Base-by-base conservation (phyloP, 2,888 invertebrate species). In the Colletes collaris region DNA sequence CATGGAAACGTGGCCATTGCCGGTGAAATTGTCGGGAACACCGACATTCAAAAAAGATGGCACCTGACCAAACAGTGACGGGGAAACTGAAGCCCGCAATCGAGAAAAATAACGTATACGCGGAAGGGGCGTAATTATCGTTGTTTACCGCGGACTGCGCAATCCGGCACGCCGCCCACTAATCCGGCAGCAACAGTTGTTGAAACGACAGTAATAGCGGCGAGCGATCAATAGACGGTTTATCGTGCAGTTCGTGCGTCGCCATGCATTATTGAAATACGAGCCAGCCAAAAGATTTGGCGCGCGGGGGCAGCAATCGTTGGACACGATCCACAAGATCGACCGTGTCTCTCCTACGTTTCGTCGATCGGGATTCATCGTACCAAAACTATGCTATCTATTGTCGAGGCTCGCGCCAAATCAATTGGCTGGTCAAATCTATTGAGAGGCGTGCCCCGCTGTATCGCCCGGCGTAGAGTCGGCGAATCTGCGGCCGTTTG, bases 121-220 rank as follows among this genome's bases (percentile, higher is more conserved):
- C 66, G 40, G 52, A 68, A 63, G 58, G 50, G 35, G 50, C 63
- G 67, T 72, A 79, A 79, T 79, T 79, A 79, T 71, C 62, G 77
- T 67, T 63, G 59, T 77, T 76, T 71, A 72, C 58, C 52, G 56
- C 56, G 63, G 70, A 66, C 60, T 50, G 53, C 68, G 78, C 35
- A 63, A 67, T 11, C 49, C 55, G 62, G 64, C 77, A 44, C 56
- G 78, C 66, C 65, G 63, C 72, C 27, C 68, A 27, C 78, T 78
- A 78, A 80, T 80, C 78, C 78, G 60, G 79, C 77, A 78, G 80
- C 80, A 80, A 80, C 78, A 80, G 80, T 86, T 80, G 85, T 86
- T 80, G 82, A 82, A 79, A 77, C 76, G 73, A 60, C 70, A 73
- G 73, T 79, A 78, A 83, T 76, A 83, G 76, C 63, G 59, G 63